phyloP scores from a whole-genome alignment of 2,888 invertebrate genomes.

The Oxycera nigricornis region DNA sequence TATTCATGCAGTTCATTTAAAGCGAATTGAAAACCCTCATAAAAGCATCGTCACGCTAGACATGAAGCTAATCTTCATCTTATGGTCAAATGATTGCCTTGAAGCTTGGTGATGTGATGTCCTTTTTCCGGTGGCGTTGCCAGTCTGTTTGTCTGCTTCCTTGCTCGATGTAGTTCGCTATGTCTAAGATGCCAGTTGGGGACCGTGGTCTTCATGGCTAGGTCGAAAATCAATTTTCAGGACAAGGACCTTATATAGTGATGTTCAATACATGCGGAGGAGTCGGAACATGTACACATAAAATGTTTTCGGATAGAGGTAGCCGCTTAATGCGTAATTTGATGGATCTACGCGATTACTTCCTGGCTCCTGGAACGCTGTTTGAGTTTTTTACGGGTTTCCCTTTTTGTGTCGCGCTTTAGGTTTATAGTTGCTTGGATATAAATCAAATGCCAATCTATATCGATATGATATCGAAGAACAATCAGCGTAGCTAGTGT shows the following conservation, averaged over 20 bases:
- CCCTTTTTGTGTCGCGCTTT: neutral
- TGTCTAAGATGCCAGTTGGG: neutral
- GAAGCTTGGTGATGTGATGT: conserved; percentile 20
- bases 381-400: neutral
- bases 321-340: neutral
- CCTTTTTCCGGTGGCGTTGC: conserved; percentile 16
- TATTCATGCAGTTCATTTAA: conserved; percentile 32
- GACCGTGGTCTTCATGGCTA: neutral
- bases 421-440: no score
- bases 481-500: neutral
- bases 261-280: neutral
- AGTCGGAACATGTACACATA: neutral
- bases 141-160: neutral
- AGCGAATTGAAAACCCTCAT: conserved; percentile 37
- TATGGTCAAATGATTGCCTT: conserved; percentile 33
- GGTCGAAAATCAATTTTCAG: conserved; percentile 32
- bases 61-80: conserved; percentile 22
- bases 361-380: no score
- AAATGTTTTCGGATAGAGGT: neutral
- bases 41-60: conserved; percentile 4
- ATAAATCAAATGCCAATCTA: neutral
- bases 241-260: neutral
- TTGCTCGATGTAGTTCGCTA: neutral
- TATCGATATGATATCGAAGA: neutral
- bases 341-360: neutral